Evolutionary conservation across 2,113 vertebrate genomes (phyloP), one percentile per base, ranked within the genome.

Genomic region (Passer domesticus): DNA sequence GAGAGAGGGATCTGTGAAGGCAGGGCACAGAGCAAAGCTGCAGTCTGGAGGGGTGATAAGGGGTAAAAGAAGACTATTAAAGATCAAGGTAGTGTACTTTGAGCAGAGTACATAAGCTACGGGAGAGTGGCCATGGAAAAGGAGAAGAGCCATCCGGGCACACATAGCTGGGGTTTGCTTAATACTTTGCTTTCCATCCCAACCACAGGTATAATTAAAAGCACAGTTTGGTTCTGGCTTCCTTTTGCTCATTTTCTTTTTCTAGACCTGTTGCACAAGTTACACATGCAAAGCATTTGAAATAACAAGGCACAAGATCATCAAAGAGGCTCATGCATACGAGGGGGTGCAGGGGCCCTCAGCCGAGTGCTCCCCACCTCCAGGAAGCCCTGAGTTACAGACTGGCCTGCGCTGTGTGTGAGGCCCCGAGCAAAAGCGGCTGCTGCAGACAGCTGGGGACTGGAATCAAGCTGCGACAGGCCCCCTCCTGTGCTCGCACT

Each of bases 151-250:
- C 41, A 52, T 56, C 63, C 86, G 33, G 30, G 23, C 12, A 68
- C 28, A 73, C 8, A 12, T 30, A 86, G 37, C 35, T 73, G 60
- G 33, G 9, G 5, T 35, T 83, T 69, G 19, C 13, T 83, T 77
- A 72, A 46, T 87, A 30, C 23, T 81, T 86, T 68, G 31, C 52
- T 92, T 90, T 72, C 31, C 37, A 43, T 24, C 44, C 31, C 73
- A 89, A 9, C 44, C 80, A 87, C 56, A 90, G 79, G 92, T 95
- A 89, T 87, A 90, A 95, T 92, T 90, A 93, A 95, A 96, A 86
- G 60, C 83, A 92, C 31, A 75, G 14, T 30, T 88, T 78, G 67
- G 28, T 67, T 72, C 50, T 41, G 60, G 37, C 21, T 90, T 83
- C 19, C 39, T 86, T 86, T 63, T 74, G 27, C 55, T 87, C 6